Evolutionary conservation across 2,888 invertebrate species (phyloP), one percentile per base, ranked within the genome.

Genomic region (Frankliniella fusca): DNA sequence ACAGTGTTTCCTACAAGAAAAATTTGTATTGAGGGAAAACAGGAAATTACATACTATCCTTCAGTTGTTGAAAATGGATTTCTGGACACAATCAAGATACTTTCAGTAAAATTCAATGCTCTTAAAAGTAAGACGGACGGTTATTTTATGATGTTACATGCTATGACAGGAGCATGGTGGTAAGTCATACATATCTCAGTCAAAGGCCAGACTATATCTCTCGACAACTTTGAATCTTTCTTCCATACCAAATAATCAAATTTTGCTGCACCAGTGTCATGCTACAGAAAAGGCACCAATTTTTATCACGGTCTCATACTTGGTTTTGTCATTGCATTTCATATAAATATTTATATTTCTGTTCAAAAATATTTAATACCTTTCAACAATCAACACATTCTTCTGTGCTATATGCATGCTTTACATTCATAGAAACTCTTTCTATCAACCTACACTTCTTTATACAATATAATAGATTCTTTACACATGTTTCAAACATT

Each of bases 381-480:
- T 27, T 76, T 76, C 70, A 76, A 76, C 70, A 76, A 76, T 76
- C 70, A 76, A 27, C 70, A 76, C 70, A 27, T 76, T 76, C 27
- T 76, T 76, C 70, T 76, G 70, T 76, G 70, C 70, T 76, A 76
- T 27, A 76, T 23, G 70, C 70, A 76, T 76, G n/a, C 70, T 76
- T 76, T 76, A 76, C 70, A 76, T 27, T 76, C 70, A 76, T 76
- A 76, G 27, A 76, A 76, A 27, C n/a, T 76, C 70, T 76, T 76
- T 76, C 23, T 76, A 76, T 76, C 70, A 76, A 76, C 70, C 70
- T 76, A 76, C 70, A 76, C 27, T 11, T 76, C 54, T 54, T 82
- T 49, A 76, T 80, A 82, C 81, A 80, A 82, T 81, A 83, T 82
- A 81, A 81, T 65, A 82, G 80, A 83, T 79, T 81, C 81, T 83